These are phyloP conservation scores for Ifrita kowaldi DNA, from an alignment of 2,113 vertebrate species.

Conservation along the genomic window DNA sequence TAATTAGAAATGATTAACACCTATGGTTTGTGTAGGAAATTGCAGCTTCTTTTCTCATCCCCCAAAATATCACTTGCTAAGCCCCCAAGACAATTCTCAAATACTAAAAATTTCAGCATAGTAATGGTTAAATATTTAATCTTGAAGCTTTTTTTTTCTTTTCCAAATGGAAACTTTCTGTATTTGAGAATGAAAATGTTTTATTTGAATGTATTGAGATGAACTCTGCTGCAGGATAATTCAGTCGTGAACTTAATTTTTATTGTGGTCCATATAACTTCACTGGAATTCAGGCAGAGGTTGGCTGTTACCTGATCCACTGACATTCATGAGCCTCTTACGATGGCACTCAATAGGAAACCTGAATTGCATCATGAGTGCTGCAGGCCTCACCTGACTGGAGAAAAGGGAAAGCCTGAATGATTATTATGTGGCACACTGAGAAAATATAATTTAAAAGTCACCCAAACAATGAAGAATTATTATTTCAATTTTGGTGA, in stretches of 20 bases:
- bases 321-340: background rate
- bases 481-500: background rate
- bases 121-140: background rate
- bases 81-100: background rate
- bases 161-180: background rate
- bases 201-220: background rate
- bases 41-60: background rate
- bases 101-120: background rate
- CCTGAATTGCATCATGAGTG: background rate
- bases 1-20: background rate
- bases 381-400: background rate
- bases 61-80: background rate
- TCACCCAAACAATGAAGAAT: background rate
- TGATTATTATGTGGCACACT: background rate
- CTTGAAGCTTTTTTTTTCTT: background rate
- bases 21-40: background rate
- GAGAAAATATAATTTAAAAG: background rate
- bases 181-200: fast-evolving
- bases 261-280: background rate
- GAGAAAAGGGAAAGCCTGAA: background rate
- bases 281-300: background rate
- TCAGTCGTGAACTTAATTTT: background rate
- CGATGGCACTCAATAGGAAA: background rate
- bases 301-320: background rate
- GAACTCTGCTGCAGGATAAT: background rate